Base-by-base conservation (phyloP, 2,888 invertebrate genomes). In the Nymphalis c-album region DNA sequence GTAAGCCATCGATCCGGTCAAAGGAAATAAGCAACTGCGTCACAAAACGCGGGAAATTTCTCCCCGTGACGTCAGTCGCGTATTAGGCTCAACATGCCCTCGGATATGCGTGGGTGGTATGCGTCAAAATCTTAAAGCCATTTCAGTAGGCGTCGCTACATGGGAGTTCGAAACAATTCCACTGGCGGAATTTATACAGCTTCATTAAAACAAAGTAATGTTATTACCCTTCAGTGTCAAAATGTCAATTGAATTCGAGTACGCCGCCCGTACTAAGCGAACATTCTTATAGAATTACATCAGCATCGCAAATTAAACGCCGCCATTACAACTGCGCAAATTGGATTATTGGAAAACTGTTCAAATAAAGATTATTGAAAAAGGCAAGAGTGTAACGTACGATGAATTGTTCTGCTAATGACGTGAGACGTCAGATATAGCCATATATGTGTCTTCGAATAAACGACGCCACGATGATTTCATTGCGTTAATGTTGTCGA, bases 301-400 rank as follows among this genome's bases (percentile, higher is more conserved):
- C 83, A 88, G 78, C 76, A 68, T 74, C 73, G 76, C 80, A 74
- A 79, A 80, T 78, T 70, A 74, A 58, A 62, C 74, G 72, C 63
- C 62, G 64, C 65, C 59, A 46, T 64, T 73, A 76, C 80, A 83
- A 88, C 86, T 89, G 88, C 90, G 92, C 87, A 90, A 81, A 85
- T 84, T 31, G 0, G 26, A 31, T 31, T 81, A 78, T 81, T 78
- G 74, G 77, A 85, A 88, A 88, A 86, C 87, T 90, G 87, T 85
- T 82, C 81, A 90, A 91, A 90, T 82, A 89, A 7, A 57, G 73
- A 81, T 79, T 80, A 82, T 85, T 81, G 76, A 78, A 84, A 84
- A 85, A 83, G 85, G 86, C 83, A 86, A 80, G 76, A 79, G 78
- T 76, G 81, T 81, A 80, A 80, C 85, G 80, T 84, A 82, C 78